Conservation (phyloP, 2,113 vertebrate genomes). For the Xiphorhynchus elegans region DNA sequence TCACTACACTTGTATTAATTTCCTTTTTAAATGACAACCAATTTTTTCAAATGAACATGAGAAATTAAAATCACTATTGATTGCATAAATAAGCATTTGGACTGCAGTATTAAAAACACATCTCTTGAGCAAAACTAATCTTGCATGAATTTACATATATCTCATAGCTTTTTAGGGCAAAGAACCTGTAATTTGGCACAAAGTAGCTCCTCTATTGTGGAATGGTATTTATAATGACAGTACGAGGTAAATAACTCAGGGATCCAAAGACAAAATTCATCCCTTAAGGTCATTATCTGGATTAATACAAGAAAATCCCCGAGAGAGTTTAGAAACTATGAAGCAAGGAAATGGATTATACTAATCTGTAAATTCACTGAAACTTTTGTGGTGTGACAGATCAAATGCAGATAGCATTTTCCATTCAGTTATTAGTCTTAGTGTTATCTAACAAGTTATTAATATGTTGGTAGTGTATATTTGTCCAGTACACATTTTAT, state of each 20-base stretch:
- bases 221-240: neutral
- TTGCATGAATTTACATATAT: neutral
- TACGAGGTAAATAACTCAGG: neutral
- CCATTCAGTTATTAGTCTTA: neutral
- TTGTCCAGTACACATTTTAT: neutral
- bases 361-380: neutral
- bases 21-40: neutral
- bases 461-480: neutral
- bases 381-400: neutral
- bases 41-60: neutral
- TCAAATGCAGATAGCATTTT: neutral
- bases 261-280: conserved; percentile 19
- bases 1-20: neutral
- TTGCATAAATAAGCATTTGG: neutral
- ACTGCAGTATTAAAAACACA: neutral
- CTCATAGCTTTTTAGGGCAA: neutral
- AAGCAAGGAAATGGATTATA: conserved; percentile 11
- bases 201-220: neutral
- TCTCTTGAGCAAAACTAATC: neutral
- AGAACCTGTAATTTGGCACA: neutral
- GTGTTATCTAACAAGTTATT: neutral
- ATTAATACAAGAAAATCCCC: conserved; percentile 12
- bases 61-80: neutral
- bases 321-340: neutral
- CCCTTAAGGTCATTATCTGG: neutral